These are phyloP conservation scores for Plusia festucae DNA, from an alignment of 2,888 invertebrate genomes.

Conservation along the genomic window DNA sequence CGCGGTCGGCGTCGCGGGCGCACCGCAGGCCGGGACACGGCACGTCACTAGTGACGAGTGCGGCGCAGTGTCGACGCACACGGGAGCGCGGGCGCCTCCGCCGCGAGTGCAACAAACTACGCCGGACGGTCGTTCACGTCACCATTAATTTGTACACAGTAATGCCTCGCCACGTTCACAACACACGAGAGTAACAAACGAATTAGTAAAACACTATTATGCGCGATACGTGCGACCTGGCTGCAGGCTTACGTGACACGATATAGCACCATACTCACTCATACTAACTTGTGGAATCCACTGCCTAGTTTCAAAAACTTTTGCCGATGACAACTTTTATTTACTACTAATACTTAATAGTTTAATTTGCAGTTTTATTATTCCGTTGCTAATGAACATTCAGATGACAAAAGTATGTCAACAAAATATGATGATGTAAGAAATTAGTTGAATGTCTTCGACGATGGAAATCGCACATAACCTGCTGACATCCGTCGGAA, in stretches of 20 bases:
- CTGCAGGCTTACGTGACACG: conserved; percentile 18
- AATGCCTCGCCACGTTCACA: conserved; percentile 66
- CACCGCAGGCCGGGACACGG: conserved; percentile 27
- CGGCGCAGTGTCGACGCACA: conserved; percentile 81
- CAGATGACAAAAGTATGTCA: conserved; percentile 23
- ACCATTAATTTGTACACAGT: conserved; percentile 73
- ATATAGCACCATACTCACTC: neutral
- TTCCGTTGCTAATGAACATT: conserved; percentile 7
- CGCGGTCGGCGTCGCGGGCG: conserved; percentile 20
- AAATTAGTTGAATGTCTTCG: conserved; percentile 29
- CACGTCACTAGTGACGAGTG: conserved; percentile 60
- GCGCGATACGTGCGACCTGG: conserved; percentile 17
- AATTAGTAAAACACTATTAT: conserved; percentile 35
- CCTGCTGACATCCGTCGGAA: conserved; percentile 60
- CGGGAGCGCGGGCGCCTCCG: conserved; percentile 43
- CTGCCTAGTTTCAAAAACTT: neutral
- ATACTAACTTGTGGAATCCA: neutral
- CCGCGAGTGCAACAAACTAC: conserved; percentile 80
- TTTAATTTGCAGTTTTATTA: conserved; percentile 8
- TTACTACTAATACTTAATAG: neutral
- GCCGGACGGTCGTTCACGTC: conserved; percentile 75
- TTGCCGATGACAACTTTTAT: neutral
- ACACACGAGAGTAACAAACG: conserved; percentile 34
- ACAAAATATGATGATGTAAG: conserved; percentile 33
- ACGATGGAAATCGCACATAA: conserved; percentile 31